Base-by-base conservation (phyloP, 2,888 invertebrate species). In the Aspidapion aeneum region DNA sequence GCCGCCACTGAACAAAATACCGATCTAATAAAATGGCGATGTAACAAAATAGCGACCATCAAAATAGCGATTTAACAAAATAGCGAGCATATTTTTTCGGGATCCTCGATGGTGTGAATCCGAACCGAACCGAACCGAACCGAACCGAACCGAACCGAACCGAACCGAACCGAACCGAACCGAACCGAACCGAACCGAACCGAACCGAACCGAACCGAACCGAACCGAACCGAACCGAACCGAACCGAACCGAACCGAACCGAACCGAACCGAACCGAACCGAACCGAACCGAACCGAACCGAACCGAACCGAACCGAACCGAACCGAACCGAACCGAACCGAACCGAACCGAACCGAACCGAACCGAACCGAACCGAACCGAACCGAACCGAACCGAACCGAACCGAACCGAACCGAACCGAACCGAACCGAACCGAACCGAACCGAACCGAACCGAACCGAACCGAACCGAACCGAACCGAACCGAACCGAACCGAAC, bases 131-230 rank as follows among this genome's bases (percentile, higher is more conserved):
- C 66, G 58, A 66, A 64, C 66, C 66, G 62, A 65, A 64, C 67
- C 63, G 62, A 66, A 63, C 67, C 67, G 63, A 67, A 65, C 65
- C 67, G 58, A 65, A 64, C 62, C 64, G 62, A 57, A 62, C 63
- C 59, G 59, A 65, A 65, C 67, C 68, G 62, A 64, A 64, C 68
- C 68, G 64, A 64, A 66, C 64, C 68, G 64, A 64, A 63, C 68
- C 66, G 64, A 65, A 66, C 64, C 68, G 55, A 66, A 66, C 68
- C 68, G 64, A 60, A 66, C 64, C 64, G 62, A 68, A 64, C 68
- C 68, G 64, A 64, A 66, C 68, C 68, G 64, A 68, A 66, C 66
- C 68, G 62, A 63, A 65, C 68, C 66, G 63, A 65, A 66, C 68
- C 64, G 60, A 68, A 66, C 66, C 68, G 64, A 66, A 63, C 66